Base-by-base conservation (phyloP, 2,113 vertebrate species). In the Eclectus roratus region DNA sequence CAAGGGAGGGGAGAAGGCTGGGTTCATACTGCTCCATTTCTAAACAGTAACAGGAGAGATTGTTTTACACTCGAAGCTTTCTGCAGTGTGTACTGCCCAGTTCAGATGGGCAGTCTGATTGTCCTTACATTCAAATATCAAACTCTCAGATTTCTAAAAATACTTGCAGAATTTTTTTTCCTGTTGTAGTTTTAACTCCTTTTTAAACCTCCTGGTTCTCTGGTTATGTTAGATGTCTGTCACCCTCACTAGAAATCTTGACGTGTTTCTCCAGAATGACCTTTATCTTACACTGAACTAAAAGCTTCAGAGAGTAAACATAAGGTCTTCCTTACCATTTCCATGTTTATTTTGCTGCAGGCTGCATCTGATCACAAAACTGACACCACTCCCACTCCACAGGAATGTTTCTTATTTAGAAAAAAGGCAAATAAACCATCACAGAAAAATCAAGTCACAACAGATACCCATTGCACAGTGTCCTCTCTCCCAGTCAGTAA, bases 321-420 rank as follows among this genome's bases (percentile, higher is more conserved):
- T 43, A 88, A 80, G 83, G 83, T 91, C 77, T 88, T 93, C 72
- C 61, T 91, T 78, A 92, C 37, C 41, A 69, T 86, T 91, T 79
- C 85, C 60, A 43, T 81, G 65, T 89, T 88, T 86, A 84, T 88
- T 91, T 92, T 94, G 80, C 73, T 81, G 44, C 61, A 92, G 77
- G 93, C 85, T 89, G 64, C 65, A 65, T 84, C 92, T 91, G 80
- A 93, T 81, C 69, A 81, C 70, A 95, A 81, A 95, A 88, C 29
- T 74, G 80, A 92, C 68, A 94, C 70, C 74, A 88, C 39, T 9
- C 66, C 12, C n/a, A 80, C 64, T 58, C 73, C 78, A 52, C 52
- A 49, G 73, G 37, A 55, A 35, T 78, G 82, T 41, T 68, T 90
- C 64, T 70, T 50, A 39, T 77, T 91, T 81, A 84, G 46, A 17